phyloP scores from a whole-genome alignment of 2,113 vertebrate species.

The Lamprotornis superbus region DNA sequence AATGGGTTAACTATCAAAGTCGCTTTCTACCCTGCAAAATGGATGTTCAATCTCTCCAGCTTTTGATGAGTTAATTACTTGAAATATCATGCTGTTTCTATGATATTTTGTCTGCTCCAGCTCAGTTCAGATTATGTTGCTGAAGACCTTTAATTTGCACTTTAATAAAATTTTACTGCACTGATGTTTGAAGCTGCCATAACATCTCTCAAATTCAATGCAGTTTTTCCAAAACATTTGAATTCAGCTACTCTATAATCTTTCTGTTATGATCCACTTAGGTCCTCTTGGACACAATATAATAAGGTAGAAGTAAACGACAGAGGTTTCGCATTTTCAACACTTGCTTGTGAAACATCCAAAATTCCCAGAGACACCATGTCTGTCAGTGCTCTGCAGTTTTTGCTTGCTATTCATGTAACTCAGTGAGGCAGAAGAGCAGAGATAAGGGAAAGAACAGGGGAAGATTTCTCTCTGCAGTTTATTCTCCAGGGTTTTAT shows the following conservation, averaged over 20 bases:
- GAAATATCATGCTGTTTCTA: not conserved
- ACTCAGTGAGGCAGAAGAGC: slow-evolving; percentile 28
- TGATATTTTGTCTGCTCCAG: not conserved
- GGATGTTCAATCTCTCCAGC: not conserved
- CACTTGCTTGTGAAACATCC: not conserved
- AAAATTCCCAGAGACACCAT: not conserved
- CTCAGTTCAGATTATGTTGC: not conserved
- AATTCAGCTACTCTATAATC: not conserved
- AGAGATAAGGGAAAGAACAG: slow-evolving; percentile 9
- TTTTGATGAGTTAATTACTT: not conserved
- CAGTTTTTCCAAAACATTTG: not conserved
- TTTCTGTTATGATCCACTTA: not conserved
- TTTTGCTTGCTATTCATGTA: slow-evolving; percentile 2
- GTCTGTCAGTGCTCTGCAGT: not conserved
- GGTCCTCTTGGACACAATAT: not conserved
- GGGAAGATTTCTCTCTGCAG: not conserved
- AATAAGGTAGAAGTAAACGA: not conserved
- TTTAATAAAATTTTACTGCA: not conserved
- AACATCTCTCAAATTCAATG: not conserved
- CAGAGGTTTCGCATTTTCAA: not conserved
- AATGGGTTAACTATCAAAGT: not conserved
- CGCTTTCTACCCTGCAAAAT: not conserved
- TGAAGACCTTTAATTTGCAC: not conserved
- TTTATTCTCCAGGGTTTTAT: slow-evolving; percentile 27
- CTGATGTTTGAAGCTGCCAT: not conserved